These are phyloP conservation scores for Volucella inflata DNA, from an alignment of 2,888 invertebrate species.

Conservation along the genomic window DNA sequence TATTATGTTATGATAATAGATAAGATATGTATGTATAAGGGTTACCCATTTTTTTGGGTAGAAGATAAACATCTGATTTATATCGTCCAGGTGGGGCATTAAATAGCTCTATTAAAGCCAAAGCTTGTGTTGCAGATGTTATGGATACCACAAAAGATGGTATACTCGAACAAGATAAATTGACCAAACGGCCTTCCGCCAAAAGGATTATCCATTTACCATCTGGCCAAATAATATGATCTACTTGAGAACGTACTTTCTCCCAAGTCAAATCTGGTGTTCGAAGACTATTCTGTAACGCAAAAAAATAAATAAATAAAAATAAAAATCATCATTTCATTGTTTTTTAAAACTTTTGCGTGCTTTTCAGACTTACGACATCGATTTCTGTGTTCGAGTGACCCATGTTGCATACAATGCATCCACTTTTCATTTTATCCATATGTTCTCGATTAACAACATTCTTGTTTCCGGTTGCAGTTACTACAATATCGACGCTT, in stretches of 20 bases:
- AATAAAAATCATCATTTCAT: not conserved
- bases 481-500: slow-evolving; percentile 97
- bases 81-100: slow-evolving; percentile 97
- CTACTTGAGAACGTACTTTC: slow-evolving; percentile 98
- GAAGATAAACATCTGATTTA: slow-evolving; percentile 97
- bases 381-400: slow-evolving; percentile 98
- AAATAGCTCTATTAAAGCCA: slow-evolving; percentile 98
- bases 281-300: slow-evolving; percentile 90
- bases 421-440: slow-evolving; percentile 98
- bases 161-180: slow-evolving; percentile 97
- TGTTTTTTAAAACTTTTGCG: not conserved
- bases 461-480: slow-evolving; percentile 99
- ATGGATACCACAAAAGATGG: slow-evolving; percentile 99
- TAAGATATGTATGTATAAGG: slow-evolving; percentile 49
- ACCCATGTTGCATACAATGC: slow-evolving; percentile 98
- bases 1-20: not conserved
- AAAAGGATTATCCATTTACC: slow-evolving; percentile 96
- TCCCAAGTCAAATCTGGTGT: slow-evolving; percentile 99
- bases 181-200: slow-evolving; percentile 97
- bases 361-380: slow-evolving; percentile 86
- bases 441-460: slow-evolving; percentile 97
- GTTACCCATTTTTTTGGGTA: slow-evolving; percentile 99
- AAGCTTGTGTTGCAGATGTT: slow-evolving; percentile 97
- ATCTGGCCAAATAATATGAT: slow-evolving; percentile 99
- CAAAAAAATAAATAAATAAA: slow-evolving; percentile 40